Evolutionary conservation across 2,113 vertebrate species (phyloP).

Genomic region (Bufo bufo): DNA sequence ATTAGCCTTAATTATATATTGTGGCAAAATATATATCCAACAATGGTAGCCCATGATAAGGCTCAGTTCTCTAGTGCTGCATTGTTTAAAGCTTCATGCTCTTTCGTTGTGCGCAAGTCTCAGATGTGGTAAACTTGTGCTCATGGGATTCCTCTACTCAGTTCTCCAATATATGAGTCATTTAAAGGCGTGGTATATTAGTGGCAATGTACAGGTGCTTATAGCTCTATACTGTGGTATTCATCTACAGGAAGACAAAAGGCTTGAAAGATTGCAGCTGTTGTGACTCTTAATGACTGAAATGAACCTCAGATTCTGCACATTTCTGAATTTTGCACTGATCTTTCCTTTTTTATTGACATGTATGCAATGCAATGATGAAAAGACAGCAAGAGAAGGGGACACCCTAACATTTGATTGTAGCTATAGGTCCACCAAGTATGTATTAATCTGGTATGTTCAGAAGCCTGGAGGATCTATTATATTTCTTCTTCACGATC

Average conservation of each 20-base stretch:
- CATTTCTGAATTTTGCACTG: not conserved
- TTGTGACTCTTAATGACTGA: not conserved
- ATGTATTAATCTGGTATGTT: conserved; percentile 52
- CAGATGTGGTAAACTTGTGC: not conserved
- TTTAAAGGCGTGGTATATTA: not conserved
- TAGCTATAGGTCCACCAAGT: conserved; percentile 16
- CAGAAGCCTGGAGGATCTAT: conserved; percentile 36
- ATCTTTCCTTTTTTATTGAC: not conserved
- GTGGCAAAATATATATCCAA: too few relatives aligned
- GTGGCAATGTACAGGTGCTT: not conserved
- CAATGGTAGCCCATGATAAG: too few relatives aligned
- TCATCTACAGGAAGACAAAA: conserved; percentile 16
- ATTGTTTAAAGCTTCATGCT: too few relatives aligned
- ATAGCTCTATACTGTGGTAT: not conserved
- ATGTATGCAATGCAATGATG: not conserved
- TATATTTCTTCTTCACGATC: conserved; percentile 42
- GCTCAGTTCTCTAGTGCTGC: too few relatives aligned
- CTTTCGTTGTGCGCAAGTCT: not conserved
- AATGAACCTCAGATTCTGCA: not conserved
- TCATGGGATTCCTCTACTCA: not conserved
- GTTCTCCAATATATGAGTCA: not conserved
- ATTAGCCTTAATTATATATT: too few relatives aligned
- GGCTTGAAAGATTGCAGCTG: not conserved
- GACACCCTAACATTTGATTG: not conserved
- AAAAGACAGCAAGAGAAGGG: conserved; percentile 13